These are phyloP conservation scores for Cephus sareptanus DNA, from an alignment of 2,888 invertebrate species.

Conservation along the genomic window DNA sequence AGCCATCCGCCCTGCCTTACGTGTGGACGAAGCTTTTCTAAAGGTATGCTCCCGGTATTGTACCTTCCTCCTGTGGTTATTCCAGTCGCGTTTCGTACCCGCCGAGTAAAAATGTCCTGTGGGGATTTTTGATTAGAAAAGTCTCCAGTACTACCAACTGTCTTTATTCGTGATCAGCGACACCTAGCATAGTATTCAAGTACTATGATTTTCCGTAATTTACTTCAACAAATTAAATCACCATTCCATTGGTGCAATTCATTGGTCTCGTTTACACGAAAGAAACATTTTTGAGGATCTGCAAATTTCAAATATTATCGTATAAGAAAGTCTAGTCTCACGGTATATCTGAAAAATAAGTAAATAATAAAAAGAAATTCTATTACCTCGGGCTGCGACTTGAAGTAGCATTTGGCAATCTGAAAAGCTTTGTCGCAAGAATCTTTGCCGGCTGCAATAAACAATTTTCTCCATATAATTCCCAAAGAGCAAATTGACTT, in stretches of 20 bases:
- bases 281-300: constrained; percentile 40
- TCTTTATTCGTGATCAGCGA: neutral
- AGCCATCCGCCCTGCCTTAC: neutral
- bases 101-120: neutral
- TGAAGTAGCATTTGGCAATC: constrained; percentile 50
- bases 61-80: neutral
- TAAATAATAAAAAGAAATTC: too few relatives aligned
- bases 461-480: neutral
- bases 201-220: neutral
- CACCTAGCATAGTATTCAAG: neutral
- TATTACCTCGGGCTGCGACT: constrained; percentile 46
- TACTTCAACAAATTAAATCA: neutral
- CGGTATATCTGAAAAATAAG: neutral
- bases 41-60: neutral
- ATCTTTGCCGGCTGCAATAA: constrained; percentile 41
- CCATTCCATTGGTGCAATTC: neutral
- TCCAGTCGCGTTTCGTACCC: neutral
- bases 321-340: neutral
- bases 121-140: neutral
- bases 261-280: constrained; percentile 29
- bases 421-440: constrained; percentile 53
- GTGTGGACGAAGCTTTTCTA: neutral
- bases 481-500: neutral
- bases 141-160: neutral
- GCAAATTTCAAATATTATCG: neutral